Evolutionary conservation across 2,888 invertebrate genomes (phyloP).

Genomic region (Diarsia mendica): DNA sequence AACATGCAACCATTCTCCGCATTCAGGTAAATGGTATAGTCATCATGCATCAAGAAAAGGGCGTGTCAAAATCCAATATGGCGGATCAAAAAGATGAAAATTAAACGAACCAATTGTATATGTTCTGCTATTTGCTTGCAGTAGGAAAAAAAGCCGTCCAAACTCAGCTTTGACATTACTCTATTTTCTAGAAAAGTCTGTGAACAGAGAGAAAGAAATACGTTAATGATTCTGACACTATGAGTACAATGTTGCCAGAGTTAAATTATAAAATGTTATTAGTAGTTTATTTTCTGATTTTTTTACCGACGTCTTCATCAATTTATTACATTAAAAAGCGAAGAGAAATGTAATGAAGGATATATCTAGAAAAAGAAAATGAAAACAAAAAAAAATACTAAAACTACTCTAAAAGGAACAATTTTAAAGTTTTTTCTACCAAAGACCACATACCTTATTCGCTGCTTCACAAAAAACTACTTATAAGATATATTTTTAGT

Average conservation of each 20-base stretch:
- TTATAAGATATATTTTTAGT: conserved; percentile 88
- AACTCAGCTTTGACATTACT: conserved; percentile 88
- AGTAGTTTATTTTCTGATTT: conserved; percentile 21
- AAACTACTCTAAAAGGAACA: conserved; percentile 45
- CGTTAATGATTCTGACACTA: conserved; percentile 74
- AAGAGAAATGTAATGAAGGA: conserved; percentile 47
- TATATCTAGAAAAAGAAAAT: conserved; percentile 57
- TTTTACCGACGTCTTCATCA: conserved; percentile 10
- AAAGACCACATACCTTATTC: conserved; percentile 54
- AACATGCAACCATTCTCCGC: conserved; percentile 19
- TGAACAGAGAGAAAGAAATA: conserved; percentile 83
- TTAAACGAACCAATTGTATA: conserved; percentile 89
- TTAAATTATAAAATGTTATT: conserved; percentile 19
- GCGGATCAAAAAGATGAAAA: conserved; percentile 63
- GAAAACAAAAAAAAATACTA: conserved; percentile 41
- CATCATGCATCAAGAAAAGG: conserved; percentile 53
- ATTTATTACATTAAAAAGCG: neutral
- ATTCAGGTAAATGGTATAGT: neutral
- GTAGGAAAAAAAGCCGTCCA: conserved; percentile 90
- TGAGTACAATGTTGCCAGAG: conserved; percentile 45
- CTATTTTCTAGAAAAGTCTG: conserved; percentile 85
- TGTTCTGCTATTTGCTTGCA: conserved; percentile 90
- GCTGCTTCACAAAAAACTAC: conserved; percentile 75
- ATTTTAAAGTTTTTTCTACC: neutral
- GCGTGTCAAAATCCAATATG: conserved; percentile 66